These are phyloP conservation scores for Drosophila jambulina DNA, from an alignment of 1,140 invertebrate species.

Conservation along the genomic window DNA sequence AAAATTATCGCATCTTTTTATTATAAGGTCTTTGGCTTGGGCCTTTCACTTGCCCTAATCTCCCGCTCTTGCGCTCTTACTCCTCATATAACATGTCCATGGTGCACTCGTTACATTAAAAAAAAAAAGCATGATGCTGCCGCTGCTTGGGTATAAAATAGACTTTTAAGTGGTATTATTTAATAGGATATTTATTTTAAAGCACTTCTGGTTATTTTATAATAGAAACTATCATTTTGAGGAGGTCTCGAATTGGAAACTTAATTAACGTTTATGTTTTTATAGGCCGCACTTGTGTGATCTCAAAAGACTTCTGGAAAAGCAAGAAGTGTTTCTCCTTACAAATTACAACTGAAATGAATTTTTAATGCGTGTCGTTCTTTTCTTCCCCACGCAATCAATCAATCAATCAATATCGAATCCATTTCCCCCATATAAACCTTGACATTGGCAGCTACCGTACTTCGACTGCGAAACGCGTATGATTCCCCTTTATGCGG, in stretches of 20 bases:
- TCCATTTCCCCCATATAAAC: slow-evolving; percentile 10
- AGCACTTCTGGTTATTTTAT: not conserved
- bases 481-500: slow-evolving; percentile 76
- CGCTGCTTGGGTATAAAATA: slow-evolving; percentile 26
- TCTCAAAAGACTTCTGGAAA: slow-evolving; percentile 48
- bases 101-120: slow-evolving; percentile 10
- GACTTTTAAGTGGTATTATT: slow-evolving; percentile 5
- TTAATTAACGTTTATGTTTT: slow-evolving; percentile 13
- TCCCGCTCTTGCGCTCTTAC: slow-evolving; percentile 1
- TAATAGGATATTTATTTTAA: not conserved
- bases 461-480: slow-evolving; percentile 72
- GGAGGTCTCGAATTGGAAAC: not conserved
- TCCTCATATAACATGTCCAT: slow-evolving; percentile 7
- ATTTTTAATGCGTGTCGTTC: slow-evolving; percentile 36
- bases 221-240: not conserved
- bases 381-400: slow-evolving; percentile 46
- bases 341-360: slow-evolving; percentile 2
- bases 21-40: not conserved
- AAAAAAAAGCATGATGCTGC: slow-evolving; percentile 23
- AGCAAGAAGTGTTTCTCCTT: slow-evolving; percentile 1
- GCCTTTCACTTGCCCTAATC: slow-evolving; percentile 2
- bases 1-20: no score
- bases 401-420: slow-evolving; percentile 15
- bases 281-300: slow-evolving; percentile 9
- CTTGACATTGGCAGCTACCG: slow-evolving; percentile 62